Conservation (phyloP, 2,113 vertebrate species). For the Malaclemys terrapin region DNA sequence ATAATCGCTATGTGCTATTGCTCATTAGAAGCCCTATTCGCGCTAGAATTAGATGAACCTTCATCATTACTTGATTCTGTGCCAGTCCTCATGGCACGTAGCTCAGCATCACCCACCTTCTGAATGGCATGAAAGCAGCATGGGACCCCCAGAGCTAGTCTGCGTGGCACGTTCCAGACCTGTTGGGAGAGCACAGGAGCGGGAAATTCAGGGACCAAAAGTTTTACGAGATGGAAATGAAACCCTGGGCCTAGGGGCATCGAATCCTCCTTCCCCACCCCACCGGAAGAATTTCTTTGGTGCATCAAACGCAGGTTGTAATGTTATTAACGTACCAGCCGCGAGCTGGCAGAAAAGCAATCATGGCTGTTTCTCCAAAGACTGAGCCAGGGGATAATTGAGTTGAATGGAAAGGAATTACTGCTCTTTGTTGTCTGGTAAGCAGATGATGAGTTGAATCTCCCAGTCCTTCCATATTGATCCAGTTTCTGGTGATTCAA, state of each 20-base stretch:
- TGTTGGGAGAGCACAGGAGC: not conserved
- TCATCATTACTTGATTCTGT: not conserved
- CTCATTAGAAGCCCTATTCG: not conserved
- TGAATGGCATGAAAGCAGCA: not conserved
- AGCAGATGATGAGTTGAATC: not conserved
- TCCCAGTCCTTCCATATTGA: not conserved
- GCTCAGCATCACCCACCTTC: not conserved
- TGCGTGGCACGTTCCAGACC: not conserved
- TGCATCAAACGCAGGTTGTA: not conserved
- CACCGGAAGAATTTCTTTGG: not conserved
- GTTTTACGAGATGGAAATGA: not conserved
- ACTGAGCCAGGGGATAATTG: conserved; percentile 51
- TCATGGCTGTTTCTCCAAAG: conserved; percentile 46
- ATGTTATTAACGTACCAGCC: conserved; percentile 41
- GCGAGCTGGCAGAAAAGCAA: conserved; percentile 46
- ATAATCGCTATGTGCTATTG: not conserved
- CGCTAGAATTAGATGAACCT: not conserved
- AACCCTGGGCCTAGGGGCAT: accelerated
- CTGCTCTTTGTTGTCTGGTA: conserved; percentile 1
- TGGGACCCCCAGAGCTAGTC: not conserved
- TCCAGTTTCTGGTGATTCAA: conserved; percentile 29
- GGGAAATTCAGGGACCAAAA: not conserved
- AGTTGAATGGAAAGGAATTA: conserved; percentile 34
- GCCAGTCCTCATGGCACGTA: not conserved
- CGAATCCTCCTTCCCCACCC: accelerated